Base-by-base conservation (phyloP, 2,113 vertebrate species). In the Xenopus laevis region DNA sequence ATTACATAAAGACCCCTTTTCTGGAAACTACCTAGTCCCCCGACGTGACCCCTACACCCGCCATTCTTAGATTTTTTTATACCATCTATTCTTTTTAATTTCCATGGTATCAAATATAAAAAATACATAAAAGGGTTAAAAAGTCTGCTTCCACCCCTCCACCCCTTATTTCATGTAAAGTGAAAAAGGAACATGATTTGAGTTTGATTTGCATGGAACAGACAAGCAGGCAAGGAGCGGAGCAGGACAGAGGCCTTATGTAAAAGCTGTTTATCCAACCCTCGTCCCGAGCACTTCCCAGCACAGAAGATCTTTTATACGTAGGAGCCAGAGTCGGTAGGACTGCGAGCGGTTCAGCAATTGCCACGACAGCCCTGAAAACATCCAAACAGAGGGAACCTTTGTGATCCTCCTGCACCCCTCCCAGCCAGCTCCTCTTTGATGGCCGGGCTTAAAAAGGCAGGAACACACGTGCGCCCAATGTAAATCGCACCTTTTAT, bases 251-350 rank as follows among this genome's bases (percentile, higher is more conserved):
- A 75, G 65, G 47, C 73, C 65, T 44, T 75, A 66, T 68, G 58
- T 75, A 46, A 40, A 68, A 53, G 23, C 9, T 75, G 65, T 68
- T 75, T 68, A 68, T 69, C 27, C 46, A 75, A 27, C 2, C 23
- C 23, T 46, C 23, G 23, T 27, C 23, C 23, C 23, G 2, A 27
- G 23, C 23, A 27, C 23, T 27, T 27, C 58, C 23, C 45, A 12
- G 21, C 65, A 53, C 73, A 75, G 73, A 75, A 23, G 58, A 75
- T 75, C 65, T 75, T 68, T 75, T 75, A 68, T 75, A 63, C 72
- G 16, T 46, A 18, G 44, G 55, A 68, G 72, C 57, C 55, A 46
- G 23, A 27, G 40, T 16, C 30, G 18, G 30, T n/a, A 17, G 57
- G 57, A 59, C 60, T 67, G n/a, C 9, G 47, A 45, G 65, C 65